Conservation (phyloP, 1,140 invertebrate genomes). For the Diorhabda elongata region DNA sequence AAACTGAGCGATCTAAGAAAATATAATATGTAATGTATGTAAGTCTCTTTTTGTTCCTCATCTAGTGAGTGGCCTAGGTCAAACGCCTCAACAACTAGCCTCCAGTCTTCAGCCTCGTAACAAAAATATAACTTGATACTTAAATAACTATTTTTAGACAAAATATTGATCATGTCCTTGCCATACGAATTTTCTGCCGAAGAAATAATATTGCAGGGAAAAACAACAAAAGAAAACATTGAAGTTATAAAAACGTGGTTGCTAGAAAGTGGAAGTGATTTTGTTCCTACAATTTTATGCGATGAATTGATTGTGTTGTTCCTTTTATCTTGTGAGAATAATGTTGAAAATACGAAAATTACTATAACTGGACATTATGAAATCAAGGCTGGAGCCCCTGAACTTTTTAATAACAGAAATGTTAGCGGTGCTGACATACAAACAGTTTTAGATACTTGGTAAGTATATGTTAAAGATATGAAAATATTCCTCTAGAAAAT, state of each 20-base stretch:
- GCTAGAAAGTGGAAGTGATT: background rate
- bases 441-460: background rate
- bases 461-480: background rate
- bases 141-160: too few species aligned
- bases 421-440: background rate
- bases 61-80: too few species aligned
- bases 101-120: too few species aligned
- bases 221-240: constrained; percentile 28
- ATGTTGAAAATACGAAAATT: constrained; percentile 51
- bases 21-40: too few species aligned
- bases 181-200: constrained; percentile 26
- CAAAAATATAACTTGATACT: too few species aligned
- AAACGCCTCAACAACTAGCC: too few species aligned
- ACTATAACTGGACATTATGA: constrained; percentile 47
- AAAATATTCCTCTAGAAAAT: too few species aligned
- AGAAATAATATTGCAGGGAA: constrained; percentile 27
- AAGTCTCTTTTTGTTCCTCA: too few species aligned
- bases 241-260: constrained; percentile 35
- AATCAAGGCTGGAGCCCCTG: background rate
- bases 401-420: background rate
- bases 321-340: constrained; percentile 56
- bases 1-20: too few species aligned
- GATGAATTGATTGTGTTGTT: constrained; percentile 54
- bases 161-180: constrained; percentile 16
- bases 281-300: constrained; percentile 23